Conservation (phyloP, 2,888 invertebrate species). For the Suillia variegata region DNA sequence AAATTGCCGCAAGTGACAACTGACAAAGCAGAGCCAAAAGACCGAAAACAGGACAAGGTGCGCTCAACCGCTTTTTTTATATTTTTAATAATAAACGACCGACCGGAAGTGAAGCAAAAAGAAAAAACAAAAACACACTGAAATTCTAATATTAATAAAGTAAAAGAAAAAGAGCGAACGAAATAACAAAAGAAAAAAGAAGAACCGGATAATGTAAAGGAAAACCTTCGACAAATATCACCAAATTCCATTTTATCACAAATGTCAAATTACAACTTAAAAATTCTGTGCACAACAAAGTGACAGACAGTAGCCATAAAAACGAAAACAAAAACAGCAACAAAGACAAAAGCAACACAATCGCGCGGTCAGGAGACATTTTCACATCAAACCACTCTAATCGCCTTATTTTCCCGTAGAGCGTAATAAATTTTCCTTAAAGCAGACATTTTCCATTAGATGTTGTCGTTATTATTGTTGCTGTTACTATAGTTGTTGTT, state of each 20-base stretch:
- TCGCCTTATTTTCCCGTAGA: not conserved
- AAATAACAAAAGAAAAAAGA: too few relatives aligned
- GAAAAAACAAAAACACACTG: not conserved
- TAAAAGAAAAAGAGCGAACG: too few relatives aligned
- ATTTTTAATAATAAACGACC: not conserved
- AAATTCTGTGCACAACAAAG: not conserved
- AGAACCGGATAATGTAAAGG: too few relatives aligned
- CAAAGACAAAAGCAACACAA: conserved; percentile 20
- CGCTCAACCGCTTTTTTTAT: not conserved
- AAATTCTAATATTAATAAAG: not conserved
- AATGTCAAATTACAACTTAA: not conserved
- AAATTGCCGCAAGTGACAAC: not conserved
- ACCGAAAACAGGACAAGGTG: not conserved
- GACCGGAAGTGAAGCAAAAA: too few relatives aligned
- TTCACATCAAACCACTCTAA: too few relatives aligned
- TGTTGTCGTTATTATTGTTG: not conserved
- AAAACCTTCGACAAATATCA: not conserved
- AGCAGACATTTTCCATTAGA: not conserved
- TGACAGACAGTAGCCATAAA: not conserved
- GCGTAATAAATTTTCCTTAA: not conserved
- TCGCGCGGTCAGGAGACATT: conserved; percentile 23
- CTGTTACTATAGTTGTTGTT: conserved; percentile 25
- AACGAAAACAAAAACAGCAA: not conserved
- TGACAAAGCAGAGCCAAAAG: not conserved
- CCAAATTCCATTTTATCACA: not conserved